These are phyloP conservation scores for Ailurus styani DNA, from an alignment of 2,113 vertebrate species.

Conservation along the genomic window DNA sequence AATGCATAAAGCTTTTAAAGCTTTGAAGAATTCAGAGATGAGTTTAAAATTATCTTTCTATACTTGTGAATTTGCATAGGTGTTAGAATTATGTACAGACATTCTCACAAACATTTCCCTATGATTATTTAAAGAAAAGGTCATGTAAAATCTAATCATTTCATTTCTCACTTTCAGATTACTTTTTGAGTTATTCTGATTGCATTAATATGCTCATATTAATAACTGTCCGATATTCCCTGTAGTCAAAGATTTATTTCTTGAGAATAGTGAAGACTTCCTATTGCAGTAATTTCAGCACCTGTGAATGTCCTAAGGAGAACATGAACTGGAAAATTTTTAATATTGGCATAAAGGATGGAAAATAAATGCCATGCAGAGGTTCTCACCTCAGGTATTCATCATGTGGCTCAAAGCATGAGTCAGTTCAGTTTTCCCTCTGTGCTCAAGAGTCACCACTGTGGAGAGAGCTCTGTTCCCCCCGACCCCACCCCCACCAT, in stretches of 20 bases:
- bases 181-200: neutral
- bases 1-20: neutral
- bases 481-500: accelerated
- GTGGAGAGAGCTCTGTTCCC: too few relatives aligned
- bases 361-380: neutral
- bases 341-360: neutral
- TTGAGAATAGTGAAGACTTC: neutral
- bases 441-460: neutral
- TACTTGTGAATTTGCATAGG: neutral
- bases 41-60: neutral
- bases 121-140: neutral
- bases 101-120: neutral
- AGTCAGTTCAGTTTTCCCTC: neutral
- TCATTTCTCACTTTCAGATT: neutral
- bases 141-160: neutral
- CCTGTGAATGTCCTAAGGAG: neutral
- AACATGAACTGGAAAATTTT: neutral
- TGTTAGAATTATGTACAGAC: neutral
- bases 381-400: neutral
- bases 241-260: neutral
- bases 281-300: neutral
- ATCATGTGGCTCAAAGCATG: neutral
- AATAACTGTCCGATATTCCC: neutral
- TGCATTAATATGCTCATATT: neutral
- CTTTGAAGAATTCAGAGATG: neutral